Evolutionary conservation across 2,113 vertebrate genomes (phyloP), one percentile per base, ranked within the genome.

Genomic region (Corythoichthys haematopterus): DNA sequence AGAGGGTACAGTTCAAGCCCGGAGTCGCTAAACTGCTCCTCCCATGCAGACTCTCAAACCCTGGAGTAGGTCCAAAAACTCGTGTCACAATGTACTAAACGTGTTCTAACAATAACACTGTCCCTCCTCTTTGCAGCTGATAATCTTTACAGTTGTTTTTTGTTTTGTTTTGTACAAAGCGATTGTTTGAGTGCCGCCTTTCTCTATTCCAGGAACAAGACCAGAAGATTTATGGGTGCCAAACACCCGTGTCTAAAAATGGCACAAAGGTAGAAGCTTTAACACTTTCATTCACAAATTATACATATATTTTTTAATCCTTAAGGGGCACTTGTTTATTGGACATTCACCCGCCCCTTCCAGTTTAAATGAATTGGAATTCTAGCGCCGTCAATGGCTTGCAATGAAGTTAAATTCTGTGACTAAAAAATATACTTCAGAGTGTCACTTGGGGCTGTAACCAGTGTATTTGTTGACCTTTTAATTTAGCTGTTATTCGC

Each of bases 121-220:
- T 40, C 37, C 36, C 37, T 38, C 15, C 36, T 38, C 57, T 15
- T 37, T 40, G 14, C 57, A 1, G 6, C 15, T 43, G 37, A 20
- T 43, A 60, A 43, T 37, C 56, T 59, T 9, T 9, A 59, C 57
- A 59, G 14, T 61, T 63, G 50, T 56, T 20, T 33, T 70, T 28
- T 59, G 12, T 60, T 46, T 37, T 63, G 50, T 20, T 53, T 9
- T 56, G 51, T 20, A 62, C 37, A 73, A 55, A 20, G 65, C 72
- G 73, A 65, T 83, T 84, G 80, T 81, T 79, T 46, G 15, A 62
- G 20, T 9, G 12, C 0, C 11, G 15, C 0, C n/a, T 62, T 83
- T 83, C 72, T 80, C 74, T 66, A 69, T 77, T 35, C 51, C 69
- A 61, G 69, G 43, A 61, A 68, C 40, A 13, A 74, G 28, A 40